Evolutionary conservation across 2,888 invertebrate species (phyloP), one percentile per base, ranked within the genome.

Genomic region (Liopterus haemorrhoidalis): DNA sequence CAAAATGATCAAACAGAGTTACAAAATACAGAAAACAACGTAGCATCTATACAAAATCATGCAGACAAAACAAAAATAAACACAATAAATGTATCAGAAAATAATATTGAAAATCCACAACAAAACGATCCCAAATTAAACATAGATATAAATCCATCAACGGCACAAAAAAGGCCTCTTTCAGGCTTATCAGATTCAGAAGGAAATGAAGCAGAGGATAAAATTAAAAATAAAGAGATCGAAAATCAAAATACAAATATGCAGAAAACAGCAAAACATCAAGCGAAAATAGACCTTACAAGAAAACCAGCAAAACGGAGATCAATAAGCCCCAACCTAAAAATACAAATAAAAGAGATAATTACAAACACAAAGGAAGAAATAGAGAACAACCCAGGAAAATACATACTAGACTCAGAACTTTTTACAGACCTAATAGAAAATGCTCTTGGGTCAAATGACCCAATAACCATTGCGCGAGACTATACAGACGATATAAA

Each of bases 281-380:
- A n/a, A n/a, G n/a, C n/a, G 21, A 16, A 37, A 37, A 37, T 22
- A 14, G 12, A 22, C n/a, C 37, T 14, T 24, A 16, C 6, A 32
- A 32, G 6, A 37, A 37, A 15, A 35, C n/a, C 19, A 8, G 25
- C 22, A 12, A 37, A 37, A 37, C 24, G 24, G n/a, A 37, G 37
- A 22, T 24, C 24, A 12, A 12, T 24, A 21, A 37, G 24, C 24
- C 22, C n/a, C n/a, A n/a, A n/a, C n/a, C n/a, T n/a, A n/a, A n/a
- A n/a, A 24, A 6, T 14, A 37, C 14, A 37, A 37, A 14, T 11
- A 15, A 15, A 9, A 16, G 5, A 32, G 5, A 22, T 22, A 4
- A 12, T 37, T 24, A 25, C n/a, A 21, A 14, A 22, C 22, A 22
- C 25, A 21, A 16, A 37, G 25, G 15, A 22, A n/a, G 15, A 21